phyloP scores from a whole-genome alignment of 1,140 invertebrate genomes.

The Drosophila prosaltans region DNA sequence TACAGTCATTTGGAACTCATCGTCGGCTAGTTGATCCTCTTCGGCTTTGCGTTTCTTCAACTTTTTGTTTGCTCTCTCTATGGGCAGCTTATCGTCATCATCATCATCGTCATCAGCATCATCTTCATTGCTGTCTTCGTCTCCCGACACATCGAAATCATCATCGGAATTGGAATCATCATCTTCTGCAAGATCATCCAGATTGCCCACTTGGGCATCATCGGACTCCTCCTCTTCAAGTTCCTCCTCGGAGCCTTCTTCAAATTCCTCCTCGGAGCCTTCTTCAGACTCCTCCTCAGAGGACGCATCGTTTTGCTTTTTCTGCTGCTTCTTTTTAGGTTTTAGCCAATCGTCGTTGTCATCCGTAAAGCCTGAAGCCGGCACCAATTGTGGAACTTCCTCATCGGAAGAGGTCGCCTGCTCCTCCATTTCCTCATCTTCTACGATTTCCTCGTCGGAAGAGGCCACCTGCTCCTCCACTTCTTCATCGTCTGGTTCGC shows the following conservation, averaged over 20 bases:
- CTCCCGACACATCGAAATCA: conserved; percentile 74
- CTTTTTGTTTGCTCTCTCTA: conserved; percentile 93
- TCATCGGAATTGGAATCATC: conserved; percentile 66
- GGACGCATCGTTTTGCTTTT: not conserved
- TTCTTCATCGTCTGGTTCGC: conserved; percentile 64
- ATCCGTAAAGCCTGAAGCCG: conserved; percentile 85
- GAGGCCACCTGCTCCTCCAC: conserved; percentile 35
- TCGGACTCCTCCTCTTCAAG: conserved; percentile 57
- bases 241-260: conserved; percentile 47
- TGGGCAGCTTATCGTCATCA: conserved; percentile 89
- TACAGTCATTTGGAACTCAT: conserved; percentile 91
- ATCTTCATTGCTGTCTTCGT: conserved; percentile 74
- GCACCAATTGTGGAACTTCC: conserved; percentile 56
- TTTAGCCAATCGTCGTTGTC: conserved; percentile 89
- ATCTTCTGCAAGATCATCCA: conserved; percentile 72
- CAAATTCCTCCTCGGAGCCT: conserved; percentile 43
- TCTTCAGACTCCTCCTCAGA: conserved; percentile 32
- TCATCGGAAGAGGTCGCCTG: conserved; percentile 43
- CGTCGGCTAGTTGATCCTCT: conserved; percentile 90
- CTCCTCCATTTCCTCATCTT: conserved; percentile 46
- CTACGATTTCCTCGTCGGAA: conserved; percentile 43
- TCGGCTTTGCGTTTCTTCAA: conserved; percentile 89
- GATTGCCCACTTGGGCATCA: conserved; percentile 61
- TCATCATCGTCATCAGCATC: conserved; percentile 83
- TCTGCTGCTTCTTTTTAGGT: conserved; percentile 85